Percentiles rank a stretch among this genome's conserved stretches.
Evolutionary conservation across 2,888 invertebrate species (phyloP).

Genomic region (Andrena marginata): DNA sequence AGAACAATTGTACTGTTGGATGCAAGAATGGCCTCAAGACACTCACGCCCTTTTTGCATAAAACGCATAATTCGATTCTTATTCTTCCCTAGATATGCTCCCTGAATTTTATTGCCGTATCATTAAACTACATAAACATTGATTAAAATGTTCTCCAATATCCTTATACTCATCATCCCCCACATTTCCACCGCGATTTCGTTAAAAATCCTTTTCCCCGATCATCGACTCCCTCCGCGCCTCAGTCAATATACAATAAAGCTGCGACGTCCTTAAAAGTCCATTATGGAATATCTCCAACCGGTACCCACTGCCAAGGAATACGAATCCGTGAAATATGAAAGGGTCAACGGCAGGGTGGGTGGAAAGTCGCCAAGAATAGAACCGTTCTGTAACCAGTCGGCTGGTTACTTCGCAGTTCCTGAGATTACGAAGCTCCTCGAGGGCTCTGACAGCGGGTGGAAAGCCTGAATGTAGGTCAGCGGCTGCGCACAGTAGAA

Average conservation of each 20-base stretch:
- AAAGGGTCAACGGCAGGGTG: slow-evolving; percentile 70
- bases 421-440: slow-evolving; percentile 69
- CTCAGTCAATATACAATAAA: neutral
- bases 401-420: slow-evolving; percentile 60
- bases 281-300: neutral
- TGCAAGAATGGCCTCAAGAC: too few species aligned
- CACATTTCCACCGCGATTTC: too few species aligned
- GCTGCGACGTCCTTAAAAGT: neutral
- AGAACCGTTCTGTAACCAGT: slow-evolving; percentile 60
- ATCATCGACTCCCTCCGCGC: neutral
- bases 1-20: too few species aligned
- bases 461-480: slow-evolving; percentile 71
- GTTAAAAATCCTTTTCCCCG: too few species aligned
- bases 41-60: too few species aligned
- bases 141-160: too few species aligned
- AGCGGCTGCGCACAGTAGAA: slow-evolving; percentile 55
- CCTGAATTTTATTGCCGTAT: too few species aligned
- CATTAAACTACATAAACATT: too few species aligned
- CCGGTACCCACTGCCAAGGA: slow-evolving; percentile 23
- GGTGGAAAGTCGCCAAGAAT: slow-evolving; percentile 68
- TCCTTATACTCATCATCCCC: too few species aligned
- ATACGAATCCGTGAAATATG: slow-evolving; percentile 43
- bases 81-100: too few species aligned
- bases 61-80: too few species aligned
- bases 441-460: slow-evolving; percentile 56